phyloP scores from a whole-genome alignment of 2,797 vertebrate genomes.

The Sorex maritimensis region DNA sequence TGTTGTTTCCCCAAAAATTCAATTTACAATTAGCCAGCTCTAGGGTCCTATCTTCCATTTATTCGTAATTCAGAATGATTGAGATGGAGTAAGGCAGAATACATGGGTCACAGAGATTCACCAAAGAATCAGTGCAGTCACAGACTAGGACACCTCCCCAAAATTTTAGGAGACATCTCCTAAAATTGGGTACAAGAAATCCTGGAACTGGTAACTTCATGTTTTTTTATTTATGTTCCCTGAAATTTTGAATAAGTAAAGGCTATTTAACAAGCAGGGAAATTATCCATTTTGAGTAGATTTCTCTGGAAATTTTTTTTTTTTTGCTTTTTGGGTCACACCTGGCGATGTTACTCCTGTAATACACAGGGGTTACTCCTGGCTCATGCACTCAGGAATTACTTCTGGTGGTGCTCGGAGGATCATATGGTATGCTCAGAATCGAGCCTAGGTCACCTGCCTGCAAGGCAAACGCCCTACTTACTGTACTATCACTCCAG shows the following conservation, averaged over 20 bases:
- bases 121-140: background rate
- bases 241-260: constrained; percentile 29
- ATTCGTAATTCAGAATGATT: constrained; percentile 1
- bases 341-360: too few relatives aligned
- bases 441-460: too few relatives aligned
- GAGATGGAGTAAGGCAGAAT: background rate
- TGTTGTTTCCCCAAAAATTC: background rate
- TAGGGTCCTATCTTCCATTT: background rate
- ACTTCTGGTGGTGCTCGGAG: too few relatives aligned
- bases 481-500: too few relatives aligned
- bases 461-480: too few relatives aligned
- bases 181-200: background rate
- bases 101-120: background rate
- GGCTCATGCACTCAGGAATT: too few relatives aligned
- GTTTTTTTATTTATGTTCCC: constrained; percentile 11
- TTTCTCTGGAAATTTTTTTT: background rate
- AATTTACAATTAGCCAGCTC: constrained; percentile 30
- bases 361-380: background rate
- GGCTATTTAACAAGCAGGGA: constrained; percentile 1
- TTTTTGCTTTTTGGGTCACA: too few relatives aligned
- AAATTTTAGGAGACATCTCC: background rate
- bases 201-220: background rate
- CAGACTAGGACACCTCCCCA: background rate
- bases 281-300: background rate
- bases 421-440: too few relatives aligned